A percentile compares a stretch with the other conserved stretches of the same genome.
These are phyloP conservation scores for Apaloderma vittatum DNA, from an alignment of 2,113 vertebrate genomes.

Conservation along the genomic window DNA sequence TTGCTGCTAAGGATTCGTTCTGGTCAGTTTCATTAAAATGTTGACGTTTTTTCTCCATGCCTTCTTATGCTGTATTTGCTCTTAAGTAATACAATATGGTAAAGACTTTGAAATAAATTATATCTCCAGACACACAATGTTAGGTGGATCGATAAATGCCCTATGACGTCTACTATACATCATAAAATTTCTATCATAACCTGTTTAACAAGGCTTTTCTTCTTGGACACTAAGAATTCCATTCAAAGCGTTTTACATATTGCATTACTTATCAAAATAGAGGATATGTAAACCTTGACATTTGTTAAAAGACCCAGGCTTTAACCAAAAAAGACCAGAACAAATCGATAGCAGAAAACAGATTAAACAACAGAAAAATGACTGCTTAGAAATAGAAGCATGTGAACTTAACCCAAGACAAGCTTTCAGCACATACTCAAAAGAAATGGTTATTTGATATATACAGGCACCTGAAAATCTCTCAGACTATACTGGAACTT, in stretches of 20 bases:
- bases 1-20: constrained; percentile 81
- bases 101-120: constrained; percentile 77
- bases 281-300: constrained; percentile 78
- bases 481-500: background rate
- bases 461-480: constrained; percentile 38
- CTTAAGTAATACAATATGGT: constrained; percentile 81
- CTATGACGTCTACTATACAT: constrained; percentile 76
- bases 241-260: constrained; percentile 82
- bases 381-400: constrained; percentile 62
- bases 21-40: constrained; percentile 83
- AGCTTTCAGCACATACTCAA: constrained; percentile 65
- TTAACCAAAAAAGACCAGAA: constrained; percentile 79
- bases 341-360: constrained; percentile 81
- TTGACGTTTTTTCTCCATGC: constrained; percentile 64
- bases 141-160: constrained; percentile 70
- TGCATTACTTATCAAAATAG: constrained; percentile 84
- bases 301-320: constrained; percentile 78
- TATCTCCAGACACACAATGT: constrained; percentile 66
- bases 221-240: constrained; percentile 73
- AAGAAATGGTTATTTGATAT: constrained; percentile 8
- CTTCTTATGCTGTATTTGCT: constrained; percentile 71
- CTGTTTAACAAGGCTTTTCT: constrained; percentile 75
- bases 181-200: constrained; percentile 77
- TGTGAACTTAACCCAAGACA: constrained; percentile 53
- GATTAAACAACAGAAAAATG: constrained; percentile 72